phyloP scores from a whole-genome alignment of 2,797 vertebrate species.

The Trachops cirrhosus region DNA sequence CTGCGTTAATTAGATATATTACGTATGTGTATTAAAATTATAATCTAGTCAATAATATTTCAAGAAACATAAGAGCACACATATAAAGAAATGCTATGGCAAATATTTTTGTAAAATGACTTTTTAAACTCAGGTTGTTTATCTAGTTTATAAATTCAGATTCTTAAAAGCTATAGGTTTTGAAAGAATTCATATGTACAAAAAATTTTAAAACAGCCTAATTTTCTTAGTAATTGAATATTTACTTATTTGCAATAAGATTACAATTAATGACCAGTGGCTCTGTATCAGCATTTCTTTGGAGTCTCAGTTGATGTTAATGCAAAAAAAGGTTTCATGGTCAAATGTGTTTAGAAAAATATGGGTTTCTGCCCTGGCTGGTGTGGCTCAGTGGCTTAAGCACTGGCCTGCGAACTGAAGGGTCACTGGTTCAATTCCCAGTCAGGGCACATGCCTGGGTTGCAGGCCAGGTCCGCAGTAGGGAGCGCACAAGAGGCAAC shows the following conservation, averaged over 20 bases:
- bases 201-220: neutral
- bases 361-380: neutral
- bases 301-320: neutral
- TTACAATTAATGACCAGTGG: neutral
- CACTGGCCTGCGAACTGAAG: no score
- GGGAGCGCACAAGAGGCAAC: no score
- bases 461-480: no score
- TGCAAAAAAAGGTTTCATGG: neutral
- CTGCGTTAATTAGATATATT: neutral
- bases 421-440: no score
- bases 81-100: neutral
- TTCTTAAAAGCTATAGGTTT: neutral
- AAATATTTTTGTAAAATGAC: slow-evolving; percentile 27
- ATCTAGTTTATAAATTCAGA: slow-evolving; percentile 33
- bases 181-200: neutral
- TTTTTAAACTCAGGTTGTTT: neutral
- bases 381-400: no score
- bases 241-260: neutral
- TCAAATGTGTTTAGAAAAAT: slow-evolving; percentile 31
- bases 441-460: no score
- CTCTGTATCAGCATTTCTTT: neutral
- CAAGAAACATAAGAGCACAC: slow-evolving; percentile 7
- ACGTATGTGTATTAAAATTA: neutral
- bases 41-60: slow-evolving; percentile 1
- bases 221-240: neutral